phyloP scores from a whole-genome alignment of 2,888 invertebrate species.

The Halocaridina rubra region DNA sequence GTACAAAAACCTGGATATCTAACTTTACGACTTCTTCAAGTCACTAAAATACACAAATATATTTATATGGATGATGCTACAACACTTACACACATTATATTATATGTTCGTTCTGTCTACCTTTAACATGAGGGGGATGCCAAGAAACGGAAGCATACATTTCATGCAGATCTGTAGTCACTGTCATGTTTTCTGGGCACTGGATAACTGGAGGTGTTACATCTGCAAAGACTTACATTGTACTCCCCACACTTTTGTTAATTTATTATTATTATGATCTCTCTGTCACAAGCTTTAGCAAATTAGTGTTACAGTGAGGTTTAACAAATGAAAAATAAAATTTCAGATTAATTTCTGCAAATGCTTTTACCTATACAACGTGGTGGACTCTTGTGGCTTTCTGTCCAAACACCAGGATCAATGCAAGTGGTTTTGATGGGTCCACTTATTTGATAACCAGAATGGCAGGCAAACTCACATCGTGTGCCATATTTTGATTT shows the following conservation, averaged over 20 bases:
- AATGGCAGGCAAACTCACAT: conserved; percentile 74
- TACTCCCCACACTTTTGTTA: no score
- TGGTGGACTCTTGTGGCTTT: conserved; percentile 70
- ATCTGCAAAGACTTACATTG: conserved; percentile 72
- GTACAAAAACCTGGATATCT: no score
- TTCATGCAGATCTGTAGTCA: conserved; percentile 70
- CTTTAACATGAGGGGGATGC: conserved; percentile 70
- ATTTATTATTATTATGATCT: no score
- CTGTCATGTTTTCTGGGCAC: conserved; percentile 73
- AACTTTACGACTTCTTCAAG: no score
- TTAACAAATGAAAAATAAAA: no score
- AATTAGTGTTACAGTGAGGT: no score
- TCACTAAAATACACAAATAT: no score
- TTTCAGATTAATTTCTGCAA: no score
- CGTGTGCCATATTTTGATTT: conserved; percentile 74
- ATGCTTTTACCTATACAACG: conserved; percentile 73
- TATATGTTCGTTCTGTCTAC: conserved; percentile 65
- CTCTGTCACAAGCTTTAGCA: no score
- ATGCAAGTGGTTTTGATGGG: conserved; percentile 71
- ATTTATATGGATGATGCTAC: no score
- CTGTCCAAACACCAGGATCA: conserved; percentile 73
- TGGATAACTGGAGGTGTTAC: conserved; percentile 73
- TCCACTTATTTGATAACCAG: conserved; percentile 74
- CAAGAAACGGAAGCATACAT: conserved; percentile 73
- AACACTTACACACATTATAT: no score